Conservation (phyloP, 2,797 vertebrate species). For the Mycteria americana region DNA sequence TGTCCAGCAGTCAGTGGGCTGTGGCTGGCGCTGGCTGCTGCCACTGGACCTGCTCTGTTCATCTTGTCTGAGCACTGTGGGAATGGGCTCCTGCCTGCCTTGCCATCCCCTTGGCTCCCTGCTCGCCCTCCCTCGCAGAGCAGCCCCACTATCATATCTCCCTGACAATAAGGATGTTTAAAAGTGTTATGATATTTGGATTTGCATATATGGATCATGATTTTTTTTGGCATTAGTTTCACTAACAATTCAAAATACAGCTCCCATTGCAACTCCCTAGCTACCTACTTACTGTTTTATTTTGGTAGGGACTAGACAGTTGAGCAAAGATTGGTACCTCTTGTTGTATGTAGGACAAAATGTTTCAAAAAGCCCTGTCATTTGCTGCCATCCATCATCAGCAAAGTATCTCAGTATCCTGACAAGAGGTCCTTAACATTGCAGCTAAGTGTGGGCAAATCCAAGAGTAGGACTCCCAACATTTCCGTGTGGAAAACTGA, state of each 20-base stretch:
- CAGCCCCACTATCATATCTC: background rate
- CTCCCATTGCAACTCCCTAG: background rate
- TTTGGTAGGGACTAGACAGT: background rate
- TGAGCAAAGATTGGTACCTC: background rate
- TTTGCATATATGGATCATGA: background rate
- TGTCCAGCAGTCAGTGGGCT: background rate
- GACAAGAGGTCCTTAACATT: background rate
- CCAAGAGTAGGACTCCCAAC: background rate
- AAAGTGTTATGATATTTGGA: background rate
- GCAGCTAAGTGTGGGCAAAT: background rate
- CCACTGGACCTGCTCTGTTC: background rate
- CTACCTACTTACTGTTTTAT: background rate
- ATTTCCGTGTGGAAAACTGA: background rate
- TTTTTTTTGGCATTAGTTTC: background rate
- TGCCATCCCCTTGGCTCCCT: background rate
- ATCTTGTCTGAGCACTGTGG: background rate
- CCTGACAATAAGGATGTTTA: too few species aligned
- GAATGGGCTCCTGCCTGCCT: background rate
- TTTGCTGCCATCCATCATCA: background rate
- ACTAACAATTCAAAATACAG: background rate
- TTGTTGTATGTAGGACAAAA: background rate
- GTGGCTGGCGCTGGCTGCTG: background rate
- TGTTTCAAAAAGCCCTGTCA: background rate
- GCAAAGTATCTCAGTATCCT: background rate
- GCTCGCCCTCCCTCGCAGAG: fast-evolving